Evolutionary conservation across 2,113 vertebrate species (phyloP), one percentile per base, ranked within the genome.

Genomic region (Solenodon paradoxus): DNA sequence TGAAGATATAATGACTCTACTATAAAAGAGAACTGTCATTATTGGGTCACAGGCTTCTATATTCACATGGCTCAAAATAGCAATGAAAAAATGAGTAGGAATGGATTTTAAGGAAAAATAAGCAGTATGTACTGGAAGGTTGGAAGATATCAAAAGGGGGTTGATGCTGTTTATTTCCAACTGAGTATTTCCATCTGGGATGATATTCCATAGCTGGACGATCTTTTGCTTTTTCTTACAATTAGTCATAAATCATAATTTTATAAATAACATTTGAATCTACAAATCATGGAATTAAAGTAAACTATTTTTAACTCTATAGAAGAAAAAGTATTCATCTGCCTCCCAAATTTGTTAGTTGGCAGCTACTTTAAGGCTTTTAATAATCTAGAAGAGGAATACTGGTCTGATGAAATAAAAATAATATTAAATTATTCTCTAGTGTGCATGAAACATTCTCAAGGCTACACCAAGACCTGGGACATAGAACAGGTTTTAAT

Each of bases 241-340:
- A 7, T 5, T 77, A 92, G 1, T 35, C 24, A 89, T 15, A 93
- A 93, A 55, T 71, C 26, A 75, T n/a, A 92, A 74, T 84, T 79
- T 71, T 86, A 35, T 17, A 69, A 88, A n/a, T 89, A 85, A 75
- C 85, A 17, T 32, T 17, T 66, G 7, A 72, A 51, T 63, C 81
- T 86, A 1, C 63, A 75, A 81, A 77, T 42, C 47, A 9, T 42
- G 9, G 0, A 0, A 38, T 68, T 75, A 57, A 86, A 59, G 38
- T 78, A 57, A 40, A 53, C 15, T 30, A 40, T 66, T 92, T 38
- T 32, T 45, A 85, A 45, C n/a, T 66, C 7, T 79, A 24, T 0
- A 11, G 32, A 7, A 9, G 13, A 49, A 11, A n/a, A 53, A 93
- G 2, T 92, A 80, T 1, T 66, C 26, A 68, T 42, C 5, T 7